Base-by-base conservation (phyloP, 2,113 vertebrate species). In the Rhadina sibilatrix region DNA sequence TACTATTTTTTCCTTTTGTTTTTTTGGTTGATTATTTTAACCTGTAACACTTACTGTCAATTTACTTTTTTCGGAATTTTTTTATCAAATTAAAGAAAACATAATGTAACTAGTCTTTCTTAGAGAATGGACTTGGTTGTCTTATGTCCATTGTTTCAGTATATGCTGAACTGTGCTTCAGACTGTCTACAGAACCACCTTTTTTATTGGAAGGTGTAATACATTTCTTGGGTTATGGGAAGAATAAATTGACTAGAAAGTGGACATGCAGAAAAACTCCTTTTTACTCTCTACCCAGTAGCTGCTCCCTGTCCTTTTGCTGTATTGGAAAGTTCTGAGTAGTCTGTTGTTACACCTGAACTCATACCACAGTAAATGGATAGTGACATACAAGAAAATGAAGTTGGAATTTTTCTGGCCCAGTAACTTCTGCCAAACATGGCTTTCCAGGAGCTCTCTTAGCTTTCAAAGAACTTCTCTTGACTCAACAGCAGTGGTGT, bases 1-100 rank as follows among this genome's bases (percentile, higher is more conserved):
- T 13, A 15, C 17, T 12, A 0, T 0, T 27, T 46, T 66, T 33
- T 10, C 2, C 49, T 47, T 25, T 2, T 1, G 6, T 11, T 25
- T 20, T 10, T 66, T 38, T n/a, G 1, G 5, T 38, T 72, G 6
- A 8, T 65, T 64, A 15, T 21, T 77, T 69, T 71, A 77, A 35
- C 22, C 21, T 71, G 9, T 35, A 65, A 42, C 2, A 6, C 10
- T 87, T 89, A 65, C 12, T 63, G 25, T 14, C 6, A 37, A 5
- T 88, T 66, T 70, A 25, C 8, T 71, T 89, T 3, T 4, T 52
- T 75, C 63, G 15, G 9, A 13, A 7, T 33, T 30, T 57, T 82
- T 49, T 46, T 50, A 37, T 21, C 38, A 61, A 47, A 53, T 68
- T 8, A 22, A 46, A 38, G 21, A 19, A 19, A 53, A 30, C 33